Conservation (phyloP, 2,113 vertebrate genomes). For the Petromus typicus region DNA sequence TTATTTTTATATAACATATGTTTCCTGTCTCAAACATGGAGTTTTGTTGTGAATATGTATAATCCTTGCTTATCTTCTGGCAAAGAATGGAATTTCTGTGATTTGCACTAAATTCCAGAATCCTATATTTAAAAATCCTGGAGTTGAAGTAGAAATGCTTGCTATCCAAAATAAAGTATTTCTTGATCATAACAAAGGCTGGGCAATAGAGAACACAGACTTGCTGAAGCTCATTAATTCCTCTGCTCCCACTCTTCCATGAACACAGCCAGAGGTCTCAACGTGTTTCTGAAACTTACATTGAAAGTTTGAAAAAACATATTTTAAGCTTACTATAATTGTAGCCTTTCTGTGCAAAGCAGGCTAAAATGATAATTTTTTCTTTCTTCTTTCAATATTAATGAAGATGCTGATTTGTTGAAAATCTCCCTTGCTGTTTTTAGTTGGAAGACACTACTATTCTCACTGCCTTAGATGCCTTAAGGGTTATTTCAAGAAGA, state of each 20-base stretch:
- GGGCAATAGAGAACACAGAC: neutral
- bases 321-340: neutral
- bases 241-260: neutral
- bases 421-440: conserved; percentile 20
- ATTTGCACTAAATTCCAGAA: conserved; percentile 18
- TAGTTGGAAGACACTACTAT: neutral
- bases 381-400: neutral
- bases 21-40: neutral
- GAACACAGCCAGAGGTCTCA: neutral
- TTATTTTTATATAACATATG: neutral
- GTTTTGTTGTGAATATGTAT: conserved; percentile 47
- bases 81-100: conserved; percentile 31
- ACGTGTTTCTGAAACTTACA: conserved; percentile 7
- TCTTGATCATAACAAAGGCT: conserved; percentile 37
- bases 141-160: neutral
- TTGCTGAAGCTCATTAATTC: neutral
- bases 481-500: neutral
- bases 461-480: neutral
- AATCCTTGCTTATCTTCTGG: conserved; percentile 37
- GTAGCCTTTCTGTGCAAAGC: neutral
- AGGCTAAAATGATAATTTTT: neutral
- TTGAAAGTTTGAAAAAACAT: conserved; percentile 7
- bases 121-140: neutral
- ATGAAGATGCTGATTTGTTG: neutral
- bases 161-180: conserved; percentile 53